Base-by-base conservation (phyloP, 92 coral and sea anemone genomes). In the Siderastrea siderea region DNA sequence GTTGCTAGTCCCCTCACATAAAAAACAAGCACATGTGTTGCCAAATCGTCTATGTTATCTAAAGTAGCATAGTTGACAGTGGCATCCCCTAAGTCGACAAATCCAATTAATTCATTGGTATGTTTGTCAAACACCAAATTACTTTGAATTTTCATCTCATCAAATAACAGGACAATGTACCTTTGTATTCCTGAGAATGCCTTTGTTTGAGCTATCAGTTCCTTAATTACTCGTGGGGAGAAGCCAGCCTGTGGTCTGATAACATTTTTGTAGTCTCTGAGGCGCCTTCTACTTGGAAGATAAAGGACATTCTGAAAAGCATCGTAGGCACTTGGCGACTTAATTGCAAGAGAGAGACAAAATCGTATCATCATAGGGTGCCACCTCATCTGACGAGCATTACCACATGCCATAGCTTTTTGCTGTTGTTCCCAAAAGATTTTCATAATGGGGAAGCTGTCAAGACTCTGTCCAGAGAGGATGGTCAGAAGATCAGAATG, bases 31-130 rank as follows among this genome's bases (percentile, higher is more conserved):
- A 59, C 92, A 88, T 88, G 88, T 46, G 75, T 82, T 45, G 92
- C 83, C 9, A 88, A 7, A n/a, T 74, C 70, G 64, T 60, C 79
- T 68, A 19, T 46, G 5, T 76, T 58, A 49, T 78, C 91, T 47
- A 82, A 63, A 62, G 88, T 75, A 15, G 83, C 80, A 58, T 46
- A 68, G 81, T 76, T 89, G 14, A 89, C 62, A 45, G 48, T 53
- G 6, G 88, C 26, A 63, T 89, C 92, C 60, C 92, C 92, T 7
- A 91, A 68, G 46, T 91, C 91, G 50, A 87, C 90, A 86, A 86
- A 91, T 26, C 93, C 94, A 82, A 86, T 86, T 13, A 83, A 48
- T 68, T 89, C 84, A 89, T 83, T 68, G 71, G 88, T 89, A 19
- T 53, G 68, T 55, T 87, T 80, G 47, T 87, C 80, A 87, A 87